These are phyloP conservation scores for Aphaenogaster floridana DNA, from an alignment of 1,140 invertebrate species.

Conservation along the genomic window DNA sequence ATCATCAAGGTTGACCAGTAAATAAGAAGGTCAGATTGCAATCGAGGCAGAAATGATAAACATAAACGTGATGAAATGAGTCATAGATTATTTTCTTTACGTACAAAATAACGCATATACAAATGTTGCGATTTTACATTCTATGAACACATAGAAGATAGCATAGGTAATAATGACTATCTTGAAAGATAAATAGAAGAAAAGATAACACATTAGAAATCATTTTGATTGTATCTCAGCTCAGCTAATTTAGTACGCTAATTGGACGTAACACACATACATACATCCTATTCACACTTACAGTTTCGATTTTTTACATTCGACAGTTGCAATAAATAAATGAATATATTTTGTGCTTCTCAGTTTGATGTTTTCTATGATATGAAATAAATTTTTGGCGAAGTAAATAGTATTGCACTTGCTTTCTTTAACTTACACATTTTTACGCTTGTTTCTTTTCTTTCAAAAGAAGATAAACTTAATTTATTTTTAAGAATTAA, in stretches of 20 bases:
- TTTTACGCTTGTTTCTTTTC: background rate
- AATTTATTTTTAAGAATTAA: background rate
- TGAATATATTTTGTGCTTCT: background rate
- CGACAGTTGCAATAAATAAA: background rate
- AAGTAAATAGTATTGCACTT: background rate
- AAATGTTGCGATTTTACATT: conserved; percentile 17
- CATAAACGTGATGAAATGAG: background rate
- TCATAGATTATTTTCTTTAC: conserved; percentile 32
- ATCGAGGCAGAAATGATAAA: background rate
- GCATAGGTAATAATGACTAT: conserved; percentile 2
- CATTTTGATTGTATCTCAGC: background rate
- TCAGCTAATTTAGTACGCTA: background rate
- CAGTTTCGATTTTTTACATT: background rate
- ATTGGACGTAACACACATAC: background rate
- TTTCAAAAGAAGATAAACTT: background rate
- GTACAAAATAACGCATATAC: conserved; percentile 16
- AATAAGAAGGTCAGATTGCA: conserved; percentile 5
- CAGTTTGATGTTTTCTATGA: background rate
- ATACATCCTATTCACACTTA: background rate
- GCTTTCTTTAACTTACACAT: background rate
- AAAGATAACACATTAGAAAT: conserved; percentile 12
- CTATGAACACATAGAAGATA: conserved; percentile 40
- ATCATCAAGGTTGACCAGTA: background rate
- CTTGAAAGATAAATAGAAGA: conserved; percentile 1
- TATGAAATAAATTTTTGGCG: background rate